These are phyloP conservation scores for Motacilla tschutschensis DNA, from an alignment of 2,113 vertebrate genomes.

Conservation along the genomic window DNA sequence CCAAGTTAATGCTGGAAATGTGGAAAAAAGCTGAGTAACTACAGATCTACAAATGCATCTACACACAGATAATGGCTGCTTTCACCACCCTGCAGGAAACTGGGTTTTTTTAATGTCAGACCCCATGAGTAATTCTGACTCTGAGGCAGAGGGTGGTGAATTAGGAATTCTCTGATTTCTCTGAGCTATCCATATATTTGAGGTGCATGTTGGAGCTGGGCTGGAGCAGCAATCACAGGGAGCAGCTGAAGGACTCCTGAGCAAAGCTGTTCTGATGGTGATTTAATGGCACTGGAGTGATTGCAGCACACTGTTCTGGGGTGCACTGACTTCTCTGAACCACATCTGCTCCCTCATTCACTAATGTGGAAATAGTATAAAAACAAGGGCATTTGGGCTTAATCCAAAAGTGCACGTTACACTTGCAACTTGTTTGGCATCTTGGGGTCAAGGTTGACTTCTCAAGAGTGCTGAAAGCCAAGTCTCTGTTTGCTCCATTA, in stretches of 20 bases:
- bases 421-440: neutral
- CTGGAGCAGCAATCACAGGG: neutral
- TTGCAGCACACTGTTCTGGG: neutral
- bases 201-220: neutral
- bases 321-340: neutral
- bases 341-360: neutral
- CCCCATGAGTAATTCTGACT: neutral
- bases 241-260: neutral
- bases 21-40: neutral
- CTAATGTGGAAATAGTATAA: neutral
- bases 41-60: neutral
- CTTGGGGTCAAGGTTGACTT: conserved; percentile 15
- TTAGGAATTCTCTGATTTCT: neutral
- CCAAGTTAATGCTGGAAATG: neutral
- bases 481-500: neutral
- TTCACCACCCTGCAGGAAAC: neutral
- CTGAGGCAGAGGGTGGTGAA: neutral
- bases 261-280: neutral
- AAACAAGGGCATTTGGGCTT: neutral
- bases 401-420: neutral
- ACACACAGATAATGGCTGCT: neutral
- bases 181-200: neutral
- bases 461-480: neutral
- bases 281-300: neutral
- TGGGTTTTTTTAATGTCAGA: neutral